Percentiles rank a stretch among this genome's conserved stretches.
phyloP scores from a whole-genome alignment of 2,113 vertebrate species.

The Syngnathus scovelli region DNA sequence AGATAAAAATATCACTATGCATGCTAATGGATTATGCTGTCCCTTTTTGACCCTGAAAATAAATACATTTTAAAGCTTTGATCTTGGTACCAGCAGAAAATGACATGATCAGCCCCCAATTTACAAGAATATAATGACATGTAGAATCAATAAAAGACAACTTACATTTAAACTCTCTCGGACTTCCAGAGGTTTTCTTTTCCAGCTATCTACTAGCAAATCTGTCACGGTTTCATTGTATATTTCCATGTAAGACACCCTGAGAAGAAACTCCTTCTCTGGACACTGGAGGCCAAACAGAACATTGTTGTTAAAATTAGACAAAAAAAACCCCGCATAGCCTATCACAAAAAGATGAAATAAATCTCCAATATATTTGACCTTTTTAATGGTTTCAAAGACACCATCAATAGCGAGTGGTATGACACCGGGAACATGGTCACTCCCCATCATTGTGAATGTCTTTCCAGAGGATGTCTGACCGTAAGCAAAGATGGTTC shows the following conservation, averaged over 20 bases:
- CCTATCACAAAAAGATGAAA: not conserved
- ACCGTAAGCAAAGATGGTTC: conserved; percentile 96
- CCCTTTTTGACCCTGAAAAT: no score
- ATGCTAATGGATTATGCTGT: no score
- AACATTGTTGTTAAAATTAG: not conserved
- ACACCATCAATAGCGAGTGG: conserved; percentile 87
- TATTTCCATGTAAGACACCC: conserved; percentile 97
- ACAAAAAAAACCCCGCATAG: not conserved
- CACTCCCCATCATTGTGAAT: conserved; percentile 90
- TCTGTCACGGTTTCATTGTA: conserved; percentile 95
- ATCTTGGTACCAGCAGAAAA: no score
- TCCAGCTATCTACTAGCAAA: conserved; percentile 82
- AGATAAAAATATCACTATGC: no score
- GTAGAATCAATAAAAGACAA: conserved; percentile 3
- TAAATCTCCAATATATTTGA: conserved; percentile 45
- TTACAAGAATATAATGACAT: no score
- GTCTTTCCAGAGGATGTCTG: conserved; percentile 97
- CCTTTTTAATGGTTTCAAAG: conserved; percentile 84
- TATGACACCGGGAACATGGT: conserved; percentile 77
- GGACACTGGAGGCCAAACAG: conserved; percentile 71
- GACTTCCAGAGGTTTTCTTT: conserved; percentile 88
- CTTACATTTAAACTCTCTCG: conserved; percentile 86
- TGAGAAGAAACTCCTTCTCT: conserved; percentile 88
- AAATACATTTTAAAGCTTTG: no score
- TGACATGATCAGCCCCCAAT: no score